Percentiles rank a stretch among this genome's conserved stretches.
phyloP scores from a whole-genome alignment of 2,113 vertebrate genomes.

The Lonchura striata region DNA sequence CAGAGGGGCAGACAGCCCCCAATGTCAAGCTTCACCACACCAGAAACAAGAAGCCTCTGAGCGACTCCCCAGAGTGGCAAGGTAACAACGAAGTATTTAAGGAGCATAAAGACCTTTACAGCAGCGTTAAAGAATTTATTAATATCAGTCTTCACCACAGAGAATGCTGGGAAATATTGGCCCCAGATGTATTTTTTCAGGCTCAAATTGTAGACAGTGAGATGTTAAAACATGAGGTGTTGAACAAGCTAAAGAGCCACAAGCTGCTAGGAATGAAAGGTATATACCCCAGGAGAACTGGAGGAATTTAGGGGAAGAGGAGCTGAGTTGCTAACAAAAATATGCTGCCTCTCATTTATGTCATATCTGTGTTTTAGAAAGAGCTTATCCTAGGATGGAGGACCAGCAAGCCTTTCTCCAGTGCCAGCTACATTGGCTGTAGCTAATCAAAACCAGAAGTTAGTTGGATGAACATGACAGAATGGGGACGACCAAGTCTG shows the following conservation, averaged over 20 bases:
- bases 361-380: slow-evolving; percentile 15
- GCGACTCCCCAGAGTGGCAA: background rate
- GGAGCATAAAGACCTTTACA: slow-evolving; percentile 21
- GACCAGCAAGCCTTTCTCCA: background rate
- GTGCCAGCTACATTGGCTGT: slow-evolving; percentile 21
- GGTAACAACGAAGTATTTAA: background rate
- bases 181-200: slow-evolving; percentile 47
- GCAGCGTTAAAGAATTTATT: background rate
- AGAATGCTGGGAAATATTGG: slow-evolving; percentile 30
- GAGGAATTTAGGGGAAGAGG: slow-evolving; percentile 31
- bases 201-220: background rate
- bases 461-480: slow-evolving; percentile 49
- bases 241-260: slow-evolving; percentile 23
- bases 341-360: background rate
- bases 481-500: slow-evolving; percentile 24
- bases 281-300: background rate
- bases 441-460: slow-evolving; percentile 59
- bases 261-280: slow-evolving; percentile 33
- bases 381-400: background rate
- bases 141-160: background rate
- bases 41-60: background rate
- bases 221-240: slow-evolving; percentile 45
- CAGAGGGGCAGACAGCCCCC: background rate
- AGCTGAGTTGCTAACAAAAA: slow-evolving; percentile 31
- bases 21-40: background rate